Evolutionary conservation across 2,888 invertebrate genomes (phyloP).

Genomic region (Sylvicola fuscatus): DNA sequence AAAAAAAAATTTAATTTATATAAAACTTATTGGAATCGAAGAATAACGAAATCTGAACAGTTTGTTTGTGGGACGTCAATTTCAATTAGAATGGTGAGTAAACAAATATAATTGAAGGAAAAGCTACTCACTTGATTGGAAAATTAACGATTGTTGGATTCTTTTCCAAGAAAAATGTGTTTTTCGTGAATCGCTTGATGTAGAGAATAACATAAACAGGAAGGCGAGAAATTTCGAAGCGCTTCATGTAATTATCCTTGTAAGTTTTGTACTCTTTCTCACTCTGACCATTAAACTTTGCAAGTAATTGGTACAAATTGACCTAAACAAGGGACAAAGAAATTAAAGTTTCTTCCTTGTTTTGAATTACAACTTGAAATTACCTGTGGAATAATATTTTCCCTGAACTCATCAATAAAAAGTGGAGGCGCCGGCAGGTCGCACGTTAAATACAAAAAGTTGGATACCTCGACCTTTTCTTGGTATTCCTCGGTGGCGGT

Average conservation of each 20-base stretch:
- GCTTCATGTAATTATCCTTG: constrained; percentile 93
- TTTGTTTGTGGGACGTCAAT: too few relatives aligned
- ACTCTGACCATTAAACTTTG: constrained; percentile 87
- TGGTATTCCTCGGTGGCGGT: constrained; percentile 68
- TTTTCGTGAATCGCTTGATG: constrained; percentile 95
- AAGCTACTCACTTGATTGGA: constrained; percentile 74
- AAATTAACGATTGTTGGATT: constrained; percentile 99
- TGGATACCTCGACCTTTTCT: constrained; percentile 71
- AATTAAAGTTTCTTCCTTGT: too few relatives aligned
- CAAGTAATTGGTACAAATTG: constrained; percentile 78
- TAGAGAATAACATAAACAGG: constrained; percentile 92
- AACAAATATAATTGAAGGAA: neutral
- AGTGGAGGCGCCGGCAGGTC: constrained; percentile 94
- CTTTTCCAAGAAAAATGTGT: constrained; percentile 96
- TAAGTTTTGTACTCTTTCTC: constrained; percentile 99
- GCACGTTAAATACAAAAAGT: constrained; percentile 91
- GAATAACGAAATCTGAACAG: too few relatives aligned
- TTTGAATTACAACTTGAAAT: constrained; percentile 3
- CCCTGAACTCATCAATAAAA: constrained; percentile 92
- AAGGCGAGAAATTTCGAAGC: constrained; percentile 84
- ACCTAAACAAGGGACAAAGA: constrained; percentile 38
- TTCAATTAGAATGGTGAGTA: too few relatives aligned
- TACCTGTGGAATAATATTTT: constrained; percentile 98
- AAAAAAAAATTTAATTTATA: too few relatives aligned
- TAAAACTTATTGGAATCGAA: constrained; percentile 4